Evolutionary conservation across 2,797 vertebrate species (phyloP).

Genomic region (Tenualosa ilisha): DNA sequence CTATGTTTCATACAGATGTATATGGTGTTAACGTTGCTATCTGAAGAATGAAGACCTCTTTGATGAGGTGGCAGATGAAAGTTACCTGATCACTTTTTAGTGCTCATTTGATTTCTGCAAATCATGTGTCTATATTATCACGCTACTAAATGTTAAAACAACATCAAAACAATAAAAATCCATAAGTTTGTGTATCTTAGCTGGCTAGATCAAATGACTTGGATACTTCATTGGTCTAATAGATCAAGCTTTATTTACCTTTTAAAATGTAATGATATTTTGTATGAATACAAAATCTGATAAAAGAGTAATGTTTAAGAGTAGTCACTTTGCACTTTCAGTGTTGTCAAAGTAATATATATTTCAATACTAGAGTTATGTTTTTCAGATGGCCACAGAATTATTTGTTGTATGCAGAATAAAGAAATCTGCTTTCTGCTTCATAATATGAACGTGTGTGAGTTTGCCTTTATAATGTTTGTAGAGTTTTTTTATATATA

Average conservation of each 20-base stretch:
- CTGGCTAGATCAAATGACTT: background rate
- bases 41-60: background rate
- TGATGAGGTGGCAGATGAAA: background rate
- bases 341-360: slow-evolving; percentile 18
- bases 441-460: background rate
- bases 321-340: slow-evolving; percentile 20
- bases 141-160: background rate
- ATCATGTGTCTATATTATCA: background rate
- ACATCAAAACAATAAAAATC: background rate
- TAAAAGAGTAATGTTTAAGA: background rate
- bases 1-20: background rate
- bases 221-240: background rate
- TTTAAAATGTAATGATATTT: slow-evolving; percentile 5
- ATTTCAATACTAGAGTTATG: slow-evolving; percentile 9
- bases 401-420: slow-evolving; percentile 13
- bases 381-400: slow-evolving; percentile 6
- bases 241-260: background rate
- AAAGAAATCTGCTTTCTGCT: background rate
- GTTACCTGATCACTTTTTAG: background rate
- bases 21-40: background rate
- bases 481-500: background rate
- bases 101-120: background rate
- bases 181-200: background rate
- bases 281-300: background rate
- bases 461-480: background rate